A percentile compares a stretch with the other conserved stretches of the same genome.
Conservation (phyloP, 2,113 vertebrate species). For the Lepus americanus region DNA sequence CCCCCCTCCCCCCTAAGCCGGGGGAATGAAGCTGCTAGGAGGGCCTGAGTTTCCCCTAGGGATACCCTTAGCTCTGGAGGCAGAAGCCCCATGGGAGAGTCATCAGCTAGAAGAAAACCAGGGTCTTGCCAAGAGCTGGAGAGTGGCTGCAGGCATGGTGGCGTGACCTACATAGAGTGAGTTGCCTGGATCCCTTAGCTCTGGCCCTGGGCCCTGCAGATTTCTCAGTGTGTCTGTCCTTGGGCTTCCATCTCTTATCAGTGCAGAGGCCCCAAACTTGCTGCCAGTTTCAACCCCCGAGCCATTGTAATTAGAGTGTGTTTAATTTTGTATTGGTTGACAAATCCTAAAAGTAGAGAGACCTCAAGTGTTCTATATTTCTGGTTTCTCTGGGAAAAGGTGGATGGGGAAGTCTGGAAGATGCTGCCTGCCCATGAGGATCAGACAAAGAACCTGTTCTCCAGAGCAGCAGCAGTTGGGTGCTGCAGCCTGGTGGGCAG, state of each 20-base stretch:
- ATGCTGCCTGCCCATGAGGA: not conserved
- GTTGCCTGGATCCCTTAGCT: not conserved
- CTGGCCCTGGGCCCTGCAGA: not conserved
- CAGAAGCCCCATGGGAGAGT: not conserved
- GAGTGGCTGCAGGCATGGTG: not conserved
- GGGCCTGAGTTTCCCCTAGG: not conserved
- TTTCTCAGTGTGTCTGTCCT: not conserved
- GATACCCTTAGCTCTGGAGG: not conserved
- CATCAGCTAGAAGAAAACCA: conserved; percentile 51
- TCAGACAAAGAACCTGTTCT: not conserved
- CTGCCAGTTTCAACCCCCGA: not conserved
- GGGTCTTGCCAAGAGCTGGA: conserved; percentile 17
- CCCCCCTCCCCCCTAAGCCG: not conserved
- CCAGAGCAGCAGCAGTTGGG: not conserved
- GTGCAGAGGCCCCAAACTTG: not conserved
- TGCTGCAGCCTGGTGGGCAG: not conserved
- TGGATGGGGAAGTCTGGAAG: not conserved
- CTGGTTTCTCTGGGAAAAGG: not conserved
- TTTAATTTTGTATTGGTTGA: conserved; percentile 11
- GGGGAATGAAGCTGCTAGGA: not conserved
- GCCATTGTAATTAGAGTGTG: not conserved
- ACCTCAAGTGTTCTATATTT: not conserved
- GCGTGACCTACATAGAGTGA: conserved; percentile 3
- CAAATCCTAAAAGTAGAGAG: conserved; percentile 41
- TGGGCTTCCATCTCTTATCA: not conserved